Evolutionary conservation across 2,888 invertebrate genomes (phyloP), one percentile per base, ranked within the genome.

Genomic region (Molorchus minor): DNA sequence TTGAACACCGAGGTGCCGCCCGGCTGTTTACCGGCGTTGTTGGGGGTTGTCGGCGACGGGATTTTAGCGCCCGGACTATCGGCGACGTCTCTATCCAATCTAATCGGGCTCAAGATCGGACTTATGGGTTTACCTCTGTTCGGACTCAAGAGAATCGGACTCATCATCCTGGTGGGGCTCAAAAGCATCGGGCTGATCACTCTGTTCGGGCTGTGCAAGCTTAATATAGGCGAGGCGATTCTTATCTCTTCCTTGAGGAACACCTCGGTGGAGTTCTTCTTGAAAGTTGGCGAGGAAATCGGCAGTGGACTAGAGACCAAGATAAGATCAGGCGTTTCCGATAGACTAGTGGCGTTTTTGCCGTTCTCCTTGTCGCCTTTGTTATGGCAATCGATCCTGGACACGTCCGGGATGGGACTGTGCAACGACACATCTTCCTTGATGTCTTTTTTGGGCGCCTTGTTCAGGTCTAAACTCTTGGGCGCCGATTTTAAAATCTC

Each of bases 11-110:
- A 83, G 13, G 87, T 85, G 54, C 84, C 84, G 2, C 62, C 63
- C n/a, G 89, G 88, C 56, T 88, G 88, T 77, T 86, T 87, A 25
- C 88, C 84, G 71, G 90, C 89, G 70, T 87, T 86, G 74, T 88
- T 88, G 47, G 64, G 64, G 40, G 68, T 64, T 43, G 69, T 69
- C 0, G 69, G 63, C 4, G 70, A 72, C 13, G 71, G 62, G 40
- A 51, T 56, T 40, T 70, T 71, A 7, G 46, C 38, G 16, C 58
- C 61, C 15, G 52, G 35, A 19, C 53, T 52, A 20, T 61, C 53
- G 7, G 53, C 8, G 29, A 56, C 64, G n/a, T 61, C 56, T 7
- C 61, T 58, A 7, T 54, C 45, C n/a, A 17, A 53, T 69, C 69
- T 52, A 58, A 73, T 73, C 10, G 78, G 77, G n/a, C 70, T 69